A percentile compares a stretch with the other conserved stretches of the same genome.
Conservation (phyloP, 2,888 invertebrate species). For the Chrysolina americana region DNA sequence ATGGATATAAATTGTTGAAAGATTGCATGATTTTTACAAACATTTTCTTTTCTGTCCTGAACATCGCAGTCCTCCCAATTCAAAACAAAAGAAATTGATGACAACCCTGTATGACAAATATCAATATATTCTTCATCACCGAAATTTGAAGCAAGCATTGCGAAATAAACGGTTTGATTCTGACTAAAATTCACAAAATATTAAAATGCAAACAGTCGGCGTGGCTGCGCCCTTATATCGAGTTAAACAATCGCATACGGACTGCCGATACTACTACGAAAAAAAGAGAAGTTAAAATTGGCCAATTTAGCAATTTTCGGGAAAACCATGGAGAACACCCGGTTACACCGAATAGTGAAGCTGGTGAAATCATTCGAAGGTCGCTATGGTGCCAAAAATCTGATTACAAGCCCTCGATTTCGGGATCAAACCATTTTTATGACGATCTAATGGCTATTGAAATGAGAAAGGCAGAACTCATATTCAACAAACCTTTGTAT, state of each 20-base stretch:
- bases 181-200: constrained; percentile 25
- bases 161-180: constrained; percentile 9
- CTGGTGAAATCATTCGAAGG: too few species aligned
- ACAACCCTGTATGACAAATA: constrained; percentile 52
- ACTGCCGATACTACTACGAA: constrained; percentile 13
- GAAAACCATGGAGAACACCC: too few species aligned
- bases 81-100: constrained; percentile 51
- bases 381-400: too few species aligned
- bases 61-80: constrained; percentile 46
- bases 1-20: constrained; percentile 36
- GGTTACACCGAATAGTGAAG: too few species aligned
- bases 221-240: constrained; percentile 21
- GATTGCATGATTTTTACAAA: constrained; percentile 60
- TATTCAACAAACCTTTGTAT: too few species aligned
- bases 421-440: too few species aligned
- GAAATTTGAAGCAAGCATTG: constrained; percentile 26
- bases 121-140: constrained; percentile 50
- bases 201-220: constrained; percentile 26
- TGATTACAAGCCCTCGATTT: too few species aligned
- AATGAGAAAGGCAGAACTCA: too few species aligned
- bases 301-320: constrained; percentile 45
- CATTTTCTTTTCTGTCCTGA: constrained; percentile 55
- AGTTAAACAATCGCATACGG: constrained; percentile 14
- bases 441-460: too few species aligned
- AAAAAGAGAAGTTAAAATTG: constrained; percentile 19